phyloP scores from a whole-genome alignment of 2,797 vertebrate genomes.

The Euphonia xanthogaster region DNA sequence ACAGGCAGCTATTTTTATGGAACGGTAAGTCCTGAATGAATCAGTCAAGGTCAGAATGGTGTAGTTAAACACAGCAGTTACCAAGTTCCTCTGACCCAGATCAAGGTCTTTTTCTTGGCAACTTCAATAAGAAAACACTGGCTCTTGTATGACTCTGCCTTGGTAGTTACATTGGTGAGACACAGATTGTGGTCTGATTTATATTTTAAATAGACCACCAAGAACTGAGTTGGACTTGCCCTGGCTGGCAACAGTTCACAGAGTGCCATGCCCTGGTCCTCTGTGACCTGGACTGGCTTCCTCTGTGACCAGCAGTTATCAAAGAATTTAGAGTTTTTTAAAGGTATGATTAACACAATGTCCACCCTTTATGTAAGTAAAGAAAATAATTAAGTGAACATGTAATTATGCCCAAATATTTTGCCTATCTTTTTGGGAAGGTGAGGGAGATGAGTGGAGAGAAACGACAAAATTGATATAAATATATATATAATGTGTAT shows the following conservation, averaged over 20 bases:
- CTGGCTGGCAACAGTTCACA: background rate
- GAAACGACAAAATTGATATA: background rate
- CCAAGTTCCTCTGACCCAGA: slow-evolving; percentile 12
- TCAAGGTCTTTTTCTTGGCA: slow-evolving; percentile 57
- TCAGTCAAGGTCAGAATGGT: slow-evolving; percentile 44
- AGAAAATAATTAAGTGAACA: background rate
- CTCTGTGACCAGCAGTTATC: background rate
- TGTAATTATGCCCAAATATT: background rate
- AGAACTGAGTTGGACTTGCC: background rate
- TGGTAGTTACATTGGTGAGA: background rate
- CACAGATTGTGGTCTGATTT: slow-evolving; percentile 7
- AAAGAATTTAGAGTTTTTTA: background rate
- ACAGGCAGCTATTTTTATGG: slow-evolving; percentile 66
- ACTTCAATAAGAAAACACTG: slow-evolving; percentile 8
- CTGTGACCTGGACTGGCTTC: background rate
- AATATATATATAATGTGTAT: background rate
- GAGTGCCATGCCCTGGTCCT: background rate
- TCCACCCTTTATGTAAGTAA: background rate
- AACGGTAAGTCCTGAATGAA: slow-evolving; percentile 2
- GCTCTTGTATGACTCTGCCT: background rate
- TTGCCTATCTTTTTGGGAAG: background rate
- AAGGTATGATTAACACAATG: background rate
- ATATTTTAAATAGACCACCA: background rate
- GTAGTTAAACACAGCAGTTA: slow-evolving; percentile 44
- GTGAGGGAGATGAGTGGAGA: background rate